These are phyloP conservation scores for Columba livia DNA, from an alignment of 2,113 vertebrate genomes.

Conservation along the genomic window DNA sequence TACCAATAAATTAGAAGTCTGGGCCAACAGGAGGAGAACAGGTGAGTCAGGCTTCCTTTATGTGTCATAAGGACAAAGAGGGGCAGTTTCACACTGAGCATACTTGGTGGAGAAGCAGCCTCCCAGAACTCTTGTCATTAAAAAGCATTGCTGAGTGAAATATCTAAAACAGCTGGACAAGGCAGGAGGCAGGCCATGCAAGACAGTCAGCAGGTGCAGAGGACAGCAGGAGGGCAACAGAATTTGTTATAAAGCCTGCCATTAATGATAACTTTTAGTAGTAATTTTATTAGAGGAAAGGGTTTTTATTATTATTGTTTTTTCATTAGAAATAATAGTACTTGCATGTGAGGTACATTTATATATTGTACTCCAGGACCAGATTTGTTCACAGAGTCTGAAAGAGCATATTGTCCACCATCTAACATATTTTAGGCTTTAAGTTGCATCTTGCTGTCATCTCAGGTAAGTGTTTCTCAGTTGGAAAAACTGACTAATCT, in stretches of 20 bases:
- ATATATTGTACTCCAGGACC: background rate
- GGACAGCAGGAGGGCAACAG: slow-evolving; percentile 41
- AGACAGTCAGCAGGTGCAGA: slow-evolving; percentile 50
- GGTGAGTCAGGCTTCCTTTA: slow-evolving; percentile 1
- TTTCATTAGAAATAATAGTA: slow-evolving; percentile 23
- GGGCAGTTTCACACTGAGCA: background rate
- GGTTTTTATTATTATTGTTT: background rate
- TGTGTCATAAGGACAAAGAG: background rate
- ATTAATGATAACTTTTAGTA: slow-evolving; percentile 40
- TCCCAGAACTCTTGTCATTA: background rate
- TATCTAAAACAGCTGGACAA: slow-evolving; percentile 42
- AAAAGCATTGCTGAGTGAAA: background rate
- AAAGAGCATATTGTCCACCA: slow-evolving; percentile 7
- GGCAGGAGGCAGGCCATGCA: background rate
- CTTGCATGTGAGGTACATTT: background rate
- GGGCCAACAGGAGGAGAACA: background rate
- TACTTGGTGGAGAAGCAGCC: background rate
- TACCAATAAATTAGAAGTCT: background rate
- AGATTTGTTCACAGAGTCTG: background rate
- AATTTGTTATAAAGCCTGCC: slow-evolving; percentile 14
- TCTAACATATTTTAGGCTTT: background rate
- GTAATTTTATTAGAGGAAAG: slow-evolving; percentile 45
- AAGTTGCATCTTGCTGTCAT: background rate
- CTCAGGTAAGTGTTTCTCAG: background rate
- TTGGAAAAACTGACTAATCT: background rate